Evolutionary conservation across 1,140 invertebrate species (phyloP), one percentile per base, ranked within the genome.

Genomic region (Saccostrea cuccullata): DNA sequence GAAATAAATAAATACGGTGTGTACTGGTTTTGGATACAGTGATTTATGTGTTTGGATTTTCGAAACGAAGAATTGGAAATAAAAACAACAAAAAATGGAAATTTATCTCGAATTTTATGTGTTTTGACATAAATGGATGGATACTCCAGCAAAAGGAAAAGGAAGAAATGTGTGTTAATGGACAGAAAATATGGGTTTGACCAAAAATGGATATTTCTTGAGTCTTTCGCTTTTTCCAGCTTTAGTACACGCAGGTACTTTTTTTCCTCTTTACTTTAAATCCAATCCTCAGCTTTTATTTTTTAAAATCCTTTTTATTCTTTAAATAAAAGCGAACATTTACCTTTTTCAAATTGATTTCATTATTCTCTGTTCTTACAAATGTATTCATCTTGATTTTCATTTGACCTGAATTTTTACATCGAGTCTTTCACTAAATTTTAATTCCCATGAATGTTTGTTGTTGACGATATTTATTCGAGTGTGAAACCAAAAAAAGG

Each of bases 161-260:
- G 17, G 70, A 30, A 30, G 70, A 36, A 36, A 77, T 77, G 70
- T 77, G 11, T 77, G 70, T 77, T 77, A 77, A 36, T 77, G 70
- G 26, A 77, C 70, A 77, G 47, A 47, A 47, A 77, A 77, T 77
- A 77, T 77, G 70, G 70, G 70, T 36, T 77, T 77, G 70, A 77
- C 23, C 23, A 26, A 36, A 77, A 77, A 77, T 77, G 70, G 70
- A 77, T 77, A 77, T 36, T 30, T 77, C 23, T 30, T 77, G 15
- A 13, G 70, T 77, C 11, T 36, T 30, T 30, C 23, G 13, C 70
- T 77, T 30, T 40, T 77, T 15, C 70, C 70, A 77, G 70, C 26
- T 3, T 30, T 77, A 77, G 26, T 77, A 30, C 47, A 47, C 6
- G 47, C 47, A 47, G 47, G 47, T 47, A 47, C 47, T 6, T 47